Evolutionary conservation across 35 echinoderm and acorn worm genomes (phyloP).

Genomic region (Apostichopus japonicus): DNA sequence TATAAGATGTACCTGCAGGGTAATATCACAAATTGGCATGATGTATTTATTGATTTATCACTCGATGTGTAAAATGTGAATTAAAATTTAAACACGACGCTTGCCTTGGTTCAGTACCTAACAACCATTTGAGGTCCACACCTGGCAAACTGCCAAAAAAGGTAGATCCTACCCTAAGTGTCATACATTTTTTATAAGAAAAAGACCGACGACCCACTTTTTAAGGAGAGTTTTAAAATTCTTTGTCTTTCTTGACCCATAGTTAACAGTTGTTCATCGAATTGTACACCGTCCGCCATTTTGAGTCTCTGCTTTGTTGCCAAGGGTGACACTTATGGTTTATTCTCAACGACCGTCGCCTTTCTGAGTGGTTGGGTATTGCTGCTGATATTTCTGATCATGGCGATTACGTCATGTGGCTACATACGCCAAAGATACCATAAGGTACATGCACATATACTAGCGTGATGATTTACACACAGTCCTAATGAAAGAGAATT

Average conservation of each 20-base stretch:
- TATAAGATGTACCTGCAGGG: too few relatives aligned
- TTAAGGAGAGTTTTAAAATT: neutral
- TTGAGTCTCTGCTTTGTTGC: slow-evolving; percentile 19
- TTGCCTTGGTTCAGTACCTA: too few relatives aligned
- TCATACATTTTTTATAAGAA: neutral
- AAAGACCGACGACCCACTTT: neutral
- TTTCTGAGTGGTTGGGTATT: slow-evolving; percentile 67
- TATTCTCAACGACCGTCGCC: neutral
- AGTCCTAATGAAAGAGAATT: too few relatives aligned
- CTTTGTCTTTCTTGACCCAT: neutral
- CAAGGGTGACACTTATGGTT: neutral
- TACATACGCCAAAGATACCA: slow-evolving; percentile 60
- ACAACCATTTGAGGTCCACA: too few relatives aligned
- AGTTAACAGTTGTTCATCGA: neutral
- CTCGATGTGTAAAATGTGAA: neutral
- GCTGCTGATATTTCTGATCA: slow-evolving; percentile 22
- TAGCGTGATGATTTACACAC: too few relatives aligned
- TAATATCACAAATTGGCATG: too few relatives aligned
- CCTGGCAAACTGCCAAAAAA: too few relatives aligned
- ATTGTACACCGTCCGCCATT: neutral
- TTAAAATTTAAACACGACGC: too few relatives aligned
- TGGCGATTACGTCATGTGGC: slow-evolving; percentile 34
- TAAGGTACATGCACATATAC: slow-evolving; percentile 30
- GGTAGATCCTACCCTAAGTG: neutral
- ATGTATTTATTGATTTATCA: neutral